Evolutionary conservation across 2,888 invertebrate species (phyloP), one percentile per base, ranked within the genome.

Genomic region (Atethmia centrago): DNA sequence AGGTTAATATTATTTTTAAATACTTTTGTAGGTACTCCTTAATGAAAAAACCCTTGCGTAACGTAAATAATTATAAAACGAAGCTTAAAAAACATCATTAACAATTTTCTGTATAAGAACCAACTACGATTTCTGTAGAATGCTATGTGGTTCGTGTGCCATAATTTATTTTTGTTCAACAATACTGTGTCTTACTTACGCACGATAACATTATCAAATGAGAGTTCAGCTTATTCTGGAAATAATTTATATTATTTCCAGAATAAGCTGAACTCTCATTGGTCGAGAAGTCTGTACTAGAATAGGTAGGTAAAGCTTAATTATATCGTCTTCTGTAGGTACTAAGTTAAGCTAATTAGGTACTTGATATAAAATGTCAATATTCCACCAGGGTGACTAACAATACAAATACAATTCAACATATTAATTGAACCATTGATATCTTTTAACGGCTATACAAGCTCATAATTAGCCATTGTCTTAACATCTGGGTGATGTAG

Each of bases 391-490:
- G 19, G 3, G 12, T 36, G n/a, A 21, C 45, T 51, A 45, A 16
- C 36, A 47, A 58, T 8, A 21, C 19, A 21, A 61, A 58, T 31
- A 58, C 36, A 53, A 83, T 62, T 31, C 14, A 49, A 61, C 3
- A 61, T 16, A 59, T 53, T 31, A 55, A 84, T 63, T n/a, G 47
- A 40, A 21, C 63, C 59, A 67, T 84, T 67, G 58, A 74, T 70
- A 28, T 47, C 21, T 70, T 47, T n/a, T 16, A 56, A 61, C 9
- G 12, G 58, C 76, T 63, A 51, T 59, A 67, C 36, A 62, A 47
- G 71, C 71, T 66, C 42, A 47, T 81, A 68, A 82, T 81, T 66
- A 66, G 53, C 82, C 36, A 82, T 82, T 82, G 85, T 81, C 7
- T 14, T n/a, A 21, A 74, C 75, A 65, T 42, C 45, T 72, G 55